Evolutionary conservation across 2,113 vertebrate species (phyloP), one percentile per base, ranked within the genome.

Genomic region (Isichthys henryi): DNA sequence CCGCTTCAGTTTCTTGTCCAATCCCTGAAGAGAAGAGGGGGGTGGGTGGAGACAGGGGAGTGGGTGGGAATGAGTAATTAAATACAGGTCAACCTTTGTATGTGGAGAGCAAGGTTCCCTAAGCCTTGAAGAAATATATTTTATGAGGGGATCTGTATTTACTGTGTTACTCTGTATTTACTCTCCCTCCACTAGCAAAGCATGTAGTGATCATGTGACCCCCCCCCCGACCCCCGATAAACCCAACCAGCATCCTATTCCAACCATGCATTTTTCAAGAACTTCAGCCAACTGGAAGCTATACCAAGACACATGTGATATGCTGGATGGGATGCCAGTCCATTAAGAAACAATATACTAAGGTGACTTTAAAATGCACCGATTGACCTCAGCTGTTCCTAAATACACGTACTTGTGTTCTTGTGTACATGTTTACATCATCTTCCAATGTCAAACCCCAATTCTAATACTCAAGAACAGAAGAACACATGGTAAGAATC

Each of bases 1-100:
- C 27, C 91, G n/a, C 1, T 2, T 0, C 62, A 96, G 89, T 1
- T 50, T 91, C 52, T n/a, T 84, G 45, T 89, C 91, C 89, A 96
- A 66, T 85, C 88, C 3, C 95, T 95, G 88, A 85, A 89, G 74
- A 45, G 19, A 48, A 46, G 50, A 19, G 15, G 27, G 58, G 9
- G 35, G 85, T 5, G 9, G 35, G 85, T 5, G 50, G 23, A 43
- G 27, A 15, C 35, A 84, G 21, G 45, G 23, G 45, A 56, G 39
- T 5, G 84, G 50, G 43, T 21, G n/a, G 5, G 48, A 53, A 48
- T 82, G 23, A 53, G 13, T 1, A 48, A 49, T 87, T 39, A 49
- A 66, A 19, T 82, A 82, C 77, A 82, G 39, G 11, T 27, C 62
- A 82, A 45, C 13, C 39, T 17, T 82, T 45, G 9, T 19, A 82